These are phyloP conservation scores for Dissostichus mawsoni DNA, from an alignment of 2,113 vertebrate genomes.

Conservation along the genomic window DNA sequence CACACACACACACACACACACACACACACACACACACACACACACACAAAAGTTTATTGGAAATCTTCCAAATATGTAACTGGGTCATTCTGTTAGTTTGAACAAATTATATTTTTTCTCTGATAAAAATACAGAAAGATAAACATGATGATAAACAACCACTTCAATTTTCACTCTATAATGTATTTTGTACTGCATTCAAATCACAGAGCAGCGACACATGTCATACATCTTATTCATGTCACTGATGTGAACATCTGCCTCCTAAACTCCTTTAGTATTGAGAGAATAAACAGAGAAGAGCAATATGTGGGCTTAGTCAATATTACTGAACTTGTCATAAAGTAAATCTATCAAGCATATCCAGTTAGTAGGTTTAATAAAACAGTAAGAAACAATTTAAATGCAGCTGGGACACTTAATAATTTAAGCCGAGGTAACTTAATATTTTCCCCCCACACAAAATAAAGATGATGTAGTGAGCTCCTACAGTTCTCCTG, in stretches of 20 bases:
- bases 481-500: constrained; percentile 23
- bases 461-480: constrained; percentile 44
- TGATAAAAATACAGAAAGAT: constrained; percentile 4
- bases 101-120: background rate
- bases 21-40: too few species aligned
- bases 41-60: background rate
- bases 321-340: constrained; percentile 9
- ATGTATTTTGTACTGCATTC: background rate
- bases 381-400: constrained; percentile 9
- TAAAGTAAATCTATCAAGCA: constrained; percentile 21
- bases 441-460: constrained; percentile 20
- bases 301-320: background rate
- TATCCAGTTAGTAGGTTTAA: constrained; percentile 6
- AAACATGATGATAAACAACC: background rate
- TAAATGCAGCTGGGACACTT: constrained; percentile 16
- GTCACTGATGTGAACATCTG: background rate
- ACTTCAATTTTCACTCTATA: background rate
- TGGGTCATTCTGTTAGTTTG: background rate
- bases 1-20: too few species aligned
- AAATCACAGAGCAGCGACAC: background rate
- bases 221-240: background rate
- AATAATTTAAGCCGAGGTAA: constrained; percentile 36
- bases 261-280: background rate
- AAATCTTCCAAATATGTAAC: constrained; percentile 5
- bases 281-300: background rate